Evolutionary conservation across 2,113 vertebrate species (phyloP).

Genomic region (Strigops habroptila): DNA sequence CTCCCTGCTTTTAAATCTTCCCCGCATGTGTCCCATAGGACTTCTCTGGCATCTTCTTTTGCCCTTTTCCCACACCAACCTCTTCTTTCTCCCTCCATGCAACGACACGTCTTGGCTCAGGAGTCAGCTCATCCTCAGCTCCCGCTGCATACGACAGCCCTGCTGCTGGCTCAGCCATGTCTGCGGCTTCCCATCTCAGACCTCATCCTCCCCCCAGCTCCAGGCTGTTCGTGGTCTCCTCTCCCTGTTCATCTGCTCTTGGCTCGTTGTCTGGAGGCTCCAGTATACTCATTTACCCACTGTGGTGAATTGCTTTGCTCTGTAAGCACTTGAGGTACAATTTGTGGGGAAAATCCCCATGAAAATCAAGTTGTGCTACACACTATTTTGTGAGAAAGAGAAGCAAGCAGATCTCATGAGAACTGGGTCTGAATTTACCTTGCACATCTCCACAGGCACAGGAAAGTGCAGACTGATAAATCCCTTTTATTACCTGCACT

Average conservation of each 20-base stretch:
- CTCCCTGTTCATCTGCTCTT: background rate
- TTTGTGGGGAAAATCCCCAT: background rate
- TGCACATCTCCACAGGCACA: conserved; percentile 11
- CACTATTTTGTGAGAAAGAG: background rate
- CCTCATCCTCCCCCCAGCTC: background rate
- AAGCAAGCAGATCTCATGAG: background rate
- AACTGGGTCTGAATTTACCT: conserved; percentile 30
- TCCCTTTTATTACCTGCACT: conserved; percentile 43
- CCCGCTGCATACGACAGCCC: background rate
- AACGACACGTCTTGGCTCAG: background rate
- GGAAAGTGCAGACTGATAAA: conserved; percentile 56
- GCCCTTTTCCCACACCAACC: background rate
- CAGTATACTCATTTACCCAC: conserved; percentile 2
- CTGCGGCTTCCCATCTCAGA: background rate
- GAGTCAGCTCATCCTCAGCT: background rate
- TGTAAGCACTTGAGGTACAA: background rate
- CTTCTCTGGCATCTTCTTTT: background rate
- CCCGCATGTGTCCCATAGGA: background rate
- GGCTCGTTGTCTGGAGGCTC: background rate
- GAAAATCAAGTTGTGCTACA: conserved; percentile 19
- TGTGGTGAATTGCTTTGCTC: background rate
- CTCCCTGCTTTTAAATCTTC: background rate
- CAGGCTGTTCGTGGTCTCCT: background rate
- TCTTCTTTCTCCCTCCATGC: background rate
- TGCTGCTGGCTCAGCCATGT: background rate